A percentile compares a stretch with the other conserved stretches of the same genome.
phyloP scores from a whole-genome alignment of 2,797 vertebrate genomes.

The Schizopygopsis malacanthus region DNA sequence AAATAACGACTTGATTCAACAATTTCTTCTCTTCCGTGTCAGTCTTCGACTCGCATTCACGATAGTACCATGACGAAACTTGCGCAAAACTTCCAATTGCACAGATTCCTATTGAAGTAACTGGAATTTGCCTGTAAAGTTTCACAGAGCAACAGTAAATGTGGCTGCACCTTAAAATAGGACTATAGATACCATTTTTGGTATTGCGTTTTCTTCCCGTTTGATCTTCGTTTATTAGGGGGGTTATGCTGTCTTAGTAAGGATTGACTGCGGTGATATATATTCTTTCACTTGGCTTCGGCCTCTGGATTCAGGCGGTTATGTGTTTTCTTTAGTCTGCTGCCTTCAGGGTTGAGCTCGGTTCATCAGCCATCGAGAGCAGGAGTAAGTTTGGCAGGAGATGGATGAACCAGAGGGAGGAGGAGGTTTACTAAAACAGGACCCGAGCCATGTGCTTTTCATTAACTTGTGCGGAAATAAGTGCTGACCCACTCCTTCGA shows the following conservation, averaged over 20 bases:
- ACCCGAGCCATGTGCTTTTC: slow-evolving; percentile 83
- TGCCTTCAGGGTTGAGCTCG: slow-evolving; percentile 18
- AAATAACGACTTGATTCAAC: neutral
- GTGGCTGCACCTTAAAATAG: neutral
- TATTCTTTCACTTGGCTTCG: slow-evolving; percentile 22
- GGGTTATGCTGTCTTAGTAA: neutral
- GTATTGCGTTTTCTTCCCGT: neutral
- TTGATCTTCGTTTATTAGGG: neutral
- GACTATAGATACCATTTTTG: neutral
- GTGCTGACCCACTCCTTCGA: slow-evolving; percentile 80
- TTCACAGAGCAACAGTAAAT: neutral
- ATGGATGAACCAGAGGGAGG: slow-evolving; percentile 56
- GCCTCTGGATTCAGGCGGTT: slow-evolving; percentile 7
- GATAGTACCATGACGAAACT: neutral
- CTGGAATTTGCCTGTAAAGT: too few species aligned
- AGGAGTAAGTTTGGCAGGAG: neutral
- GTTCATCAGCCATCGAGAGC: slow-evolving; percentile 28
- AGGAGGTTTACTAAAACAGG: slow-evolving; percentile 70
- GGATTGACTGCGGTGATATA: neutral
- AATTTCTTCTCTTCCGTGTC: neutral
- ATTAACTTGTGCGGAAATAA: slow-evolving; percentile 87
- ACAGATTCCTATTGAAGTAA: neutral
- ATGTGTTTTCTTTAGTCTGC: slow-evolving; percentile 41
- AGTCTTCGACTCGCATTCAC: neutral
- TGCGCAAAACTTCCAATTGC: neutral